Evolutionary conservation across 2,888 invertebrate species (phyloP).

Genomic region (Limnephilus lunatus): DNA sequence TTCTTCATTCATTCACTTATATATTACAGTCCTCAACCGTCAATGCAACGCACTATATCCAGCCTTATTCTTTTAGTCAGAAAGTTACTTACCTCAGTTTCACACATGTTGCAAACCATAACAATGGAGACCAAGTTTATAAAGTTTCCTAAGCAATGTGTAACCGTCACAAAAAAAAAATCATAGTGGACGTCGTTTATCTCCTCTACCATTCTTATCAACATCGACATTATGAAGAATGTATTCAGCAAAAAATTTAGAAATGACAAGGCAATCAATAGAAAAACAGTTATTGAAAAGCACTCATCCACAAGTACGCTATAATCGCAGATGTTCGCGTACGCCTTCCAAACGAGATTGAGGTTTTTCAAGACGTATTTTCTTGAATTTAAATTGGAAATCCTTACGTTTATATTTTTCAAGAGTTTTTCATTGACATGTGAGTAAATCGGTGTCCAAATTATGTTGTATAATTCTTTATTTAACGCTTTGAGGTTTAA

Average conservation of each 20-base stretch:
- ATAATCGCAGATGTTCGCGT: neutral
- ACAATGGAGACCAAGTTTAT: neutral
- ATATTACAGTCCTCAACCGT: no score
- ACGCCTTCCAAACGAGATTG: constrained; percentile 7
- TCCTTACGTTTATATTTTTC: neutral
- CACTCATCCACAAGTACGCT: neutral
- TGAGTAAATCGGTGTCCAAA: no score
- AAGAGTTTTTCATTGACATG: neutral
- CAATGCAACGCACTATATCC: no score
- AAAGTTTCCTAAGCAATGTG: neutral
- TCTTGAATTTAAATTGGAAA: neutral
- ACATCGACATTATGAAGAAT: neutral
- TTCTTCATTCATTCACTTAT: no score
- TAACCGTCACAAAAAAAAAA: neutral
- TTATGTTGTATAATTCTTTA: neutral
- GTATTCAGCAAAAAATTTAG: neutral
- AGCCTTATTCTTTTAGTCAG: no score
- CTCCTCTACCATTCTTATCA: neutral
- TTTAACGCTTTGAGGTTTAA: neutral
- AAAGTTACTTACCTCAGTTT: neutral
- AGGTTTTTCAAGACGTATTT: neutral
- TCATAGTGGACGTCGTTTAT: neutral
- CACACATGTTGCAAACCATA: constrained; percentile 12
- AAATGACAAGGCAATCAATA: neutral
- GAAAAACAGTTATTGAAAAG: neutral